A percentile compares a stretch with the other conserved stretches of the same genome.
Conservation (phyloP, 2,113 vertebrate species). For the Tetrao urogallus region DNA sequence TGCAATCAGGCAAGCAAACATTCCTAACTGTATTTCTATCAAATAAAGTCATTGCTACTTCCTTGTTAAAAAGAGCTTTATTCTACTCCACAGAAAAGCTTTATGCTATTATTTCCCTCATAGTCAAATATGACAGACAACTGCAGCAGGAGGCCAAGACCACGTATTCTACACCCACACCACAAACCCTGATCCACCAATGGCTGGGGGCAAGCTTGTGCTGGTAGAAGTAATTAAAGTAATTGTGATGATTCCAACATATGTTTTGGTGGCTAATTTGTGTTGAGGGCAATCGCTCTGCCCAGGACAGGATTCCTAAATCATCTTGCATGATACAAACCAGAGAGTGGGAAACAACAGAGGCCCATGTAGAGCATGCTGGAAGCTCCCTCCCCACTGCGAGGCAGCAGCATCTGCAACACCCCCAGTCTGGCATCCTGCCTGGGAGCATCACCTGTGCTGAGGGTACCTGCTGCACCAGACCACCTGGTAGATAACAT, state of each 20-base stretch:
- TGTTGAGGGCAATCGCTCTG: too few relatives aligned
- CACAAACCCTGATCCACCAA: not conserved
- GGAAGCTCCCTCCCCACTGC: not conserved
- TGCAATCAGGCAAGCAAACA: not conserved
- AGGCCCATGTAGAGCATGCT: not conserved
- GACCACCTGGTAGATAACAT: not conserved
- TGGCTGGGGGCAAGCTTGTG: not conserved
- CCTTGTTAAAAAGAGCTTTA: not conserved
- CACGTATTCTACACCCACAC: not conserved
- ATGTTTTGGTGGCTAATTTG: not conserved
- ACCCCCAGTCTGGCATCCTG: not conserved
- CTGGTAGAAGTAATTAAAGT: not conserved
- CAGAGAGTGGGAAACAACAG: not conserved
- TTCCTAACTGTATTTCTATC: not conserved
- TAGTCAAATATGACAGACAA: not conserved
- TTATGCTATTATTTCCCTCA: not conserved
- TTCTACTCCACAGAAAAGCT: not conserved
- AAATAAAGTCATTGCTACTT: not conserved
- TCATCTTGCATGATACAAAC: not conserved
- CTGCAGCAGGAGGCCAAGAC: not conserved
- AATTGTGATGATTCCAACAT: not conserved
- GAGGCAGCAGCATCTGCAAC: not conserved
- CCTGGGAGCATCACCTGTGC: not conserved
- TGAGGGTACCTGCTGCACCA: not conserved
- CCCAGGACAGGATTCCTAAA: not conserved